Conservation (phyloP, 2,797 vertebrate genomes). For the Clarias laeviceps region DNA sequence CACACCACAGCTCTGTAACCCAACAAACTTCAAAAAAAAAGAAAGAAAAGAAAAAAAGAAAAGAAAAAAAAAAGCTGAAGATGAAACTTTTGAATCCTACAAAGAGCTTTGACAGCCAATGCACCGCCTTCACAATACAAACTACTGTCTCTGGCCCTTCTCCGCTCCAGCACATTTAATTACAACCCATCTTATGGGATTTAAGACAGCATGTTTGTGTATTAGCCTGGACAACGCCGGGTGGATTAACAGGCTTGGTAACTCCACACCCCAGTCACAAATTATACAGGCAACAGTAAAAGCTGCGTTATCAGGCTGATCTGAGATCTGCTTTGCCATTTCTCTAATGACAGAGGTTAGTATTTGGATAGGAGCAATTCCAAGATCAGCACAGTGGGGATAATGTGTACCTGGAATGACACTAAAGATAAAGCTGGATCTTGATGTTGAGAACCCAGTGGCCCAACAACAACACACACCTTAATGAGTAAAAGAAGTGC, state of each 20-base stretch:
- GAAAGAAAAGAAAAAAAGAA: slow-evolving; percentile 37
- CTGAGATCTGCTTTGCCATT: slow-evolving; percentile 33
- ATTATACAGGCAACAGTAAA: slow-evolving; percentile 46
- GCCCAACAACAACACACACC: slow-evolving; percentile 8
- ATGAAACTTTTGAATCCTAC: slow-evolving; percentile 58
- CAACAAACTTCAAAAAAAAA: slow-evolving; percentile 21
- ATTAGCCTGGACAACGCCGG: slow-evolving; percentile 60
- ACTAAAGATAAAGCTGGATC: slow-evolving; percentile 42
- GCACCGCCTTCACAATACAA: slow-evolving; percentile 50
- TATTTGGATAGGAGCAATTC: slow-evolving; percentile 40
- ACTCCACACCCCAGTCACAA: slow-evolving; percentile 53
- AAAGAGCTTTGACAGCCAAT: slow-evolving; percentile 56
- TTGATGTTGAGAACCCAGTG: slow-evolving; percentile 17
- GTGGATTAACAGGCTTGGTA: slow-evolving; percentile 59
- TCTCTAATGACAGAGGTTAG: slow-evolving; percentile 25
- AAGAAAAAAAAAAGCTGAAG: slow-evolving; percentile 42
- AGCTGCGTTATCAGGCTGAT: slow-evolving; percentile 38
- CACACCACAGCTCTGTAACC: slow-evolving; percentile 1
- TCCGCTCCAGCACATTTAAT: slow-evolving; percentile 63
- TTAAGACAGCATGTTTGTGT: slow-evolving; percentile 61
- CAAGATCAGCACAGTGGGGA: slow-evolving; percentile 41
- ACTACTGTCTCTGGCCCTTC: slow-evolving; percentile 57
- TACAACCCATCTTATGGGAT: slow-evolving; percentile 57
- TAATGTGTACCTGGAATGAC: slow-evolving; percentile 35
- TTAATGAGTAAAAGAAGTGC: background rate